phyloP scores from a whole-genome alignment of 2,888 invertebrate species.

The Ypsolopha scabrella region DNA sequence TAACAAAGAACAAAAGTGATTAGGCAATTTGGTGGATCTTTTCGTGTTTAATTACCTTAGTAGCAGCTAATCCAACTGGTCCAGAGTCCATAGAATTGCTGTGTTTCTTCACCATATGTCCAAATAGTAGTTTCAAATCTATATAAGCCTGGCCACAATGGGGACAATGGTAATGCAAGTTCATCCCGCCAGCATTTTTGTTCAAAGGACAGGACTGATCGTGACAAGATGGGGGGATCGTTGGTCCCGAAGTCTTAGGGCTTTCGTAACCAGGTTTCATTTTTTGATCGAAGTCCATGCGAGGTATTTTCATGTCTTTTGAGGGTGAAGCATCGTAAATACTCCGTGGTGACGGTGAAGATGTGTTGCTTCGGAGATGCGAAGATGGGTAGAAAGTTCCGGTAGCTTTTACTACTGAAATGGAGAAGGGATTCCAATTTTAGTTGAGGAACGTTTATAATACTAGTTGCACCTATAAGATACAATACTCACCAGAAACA shows the following conservation, averaged over 20 bases:
- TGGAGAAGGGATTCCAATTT: conserved; percentile 24
- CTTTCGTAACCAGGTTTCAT: conserved; percentile 32
- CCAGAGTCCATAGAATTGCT: conserved; percentile 49
- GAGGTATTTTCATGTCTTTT: conserved; percentile 50
- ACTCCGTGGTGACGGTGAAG: conserved; percentile 64
- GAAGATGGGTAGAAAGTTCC: conserved; percentile 93
- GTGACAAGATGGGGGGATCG: conserved; percentile 70
- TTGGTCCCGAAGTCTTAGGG: conserved; percentile 46
- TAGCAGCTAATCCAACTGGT: conserved; percentile 57
- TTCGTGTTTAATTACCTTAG: conserved; percentile 37
- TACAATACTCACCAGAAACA: conserved; percentile 53
- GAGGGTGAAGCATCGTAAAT: conserved; percentile 67
- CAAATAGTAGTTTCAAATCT: conserved; percentile 53
- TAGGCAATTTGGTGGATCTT: background rate
- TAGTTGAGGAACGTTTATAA: background rate
- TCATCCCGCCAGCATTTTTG: conserved; percentile 58
- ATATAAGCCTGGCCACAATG: conserved; percentile 61
- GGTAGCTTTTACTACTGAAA: conserved; percentile 92
- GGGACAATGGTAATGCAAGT: conserved; percentile 59
- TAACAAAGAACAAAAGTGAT: background rate
- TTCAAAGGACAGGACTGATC: conserved; percentile 65
- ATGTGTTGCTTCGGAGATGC: conserved; percentile 66
- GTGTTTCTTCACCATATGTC: conserved; percentile 63
- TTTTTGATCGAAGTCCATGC: conserved; percentile 50
- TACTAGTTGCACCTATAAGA: conserved; percentile 13